Evolutionary conservation across 1,140 invertebrate genomes (phyloP).

Genomic region (Achatina immaculata): DNA sequence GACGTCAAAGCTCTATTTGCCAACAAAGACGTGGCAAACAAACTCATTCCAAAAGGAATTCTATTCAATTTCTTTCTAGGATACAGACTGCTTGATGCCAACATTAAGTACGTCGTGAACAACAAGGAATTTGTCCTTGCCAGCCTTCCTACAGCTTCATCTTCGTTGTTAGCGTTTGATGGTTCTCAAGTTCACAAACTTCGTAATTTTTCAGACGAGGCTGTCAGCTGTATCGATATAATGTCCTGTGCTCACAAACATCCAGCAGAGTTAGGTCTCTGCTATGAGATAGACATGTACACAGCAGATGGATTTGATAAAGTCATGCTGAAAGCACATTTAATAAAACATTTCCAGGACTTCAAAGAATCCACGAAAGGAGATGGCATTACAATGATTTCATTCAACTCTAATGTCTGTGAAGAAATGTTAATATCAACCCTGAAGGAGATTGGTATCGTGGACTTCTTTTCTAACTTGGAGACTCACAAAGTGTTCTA

Average conservation of each 20-base stretch:
- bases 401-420: neutral
- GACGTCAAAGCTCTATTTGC: slow-evolving; percentile 6
- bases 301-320: neutral
- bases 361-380: neutral
- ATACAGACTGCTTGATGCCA: neutral
- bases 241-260: neutral
- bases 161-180: too few species aligned
- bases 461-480: neutral
- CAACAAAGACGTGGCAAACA: neutral
- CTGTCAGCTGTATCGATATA: neutral
- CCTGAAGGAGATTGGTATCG: neutral
- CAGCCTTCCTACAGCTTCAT: neutral
- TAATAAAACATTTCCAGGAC: neutral
- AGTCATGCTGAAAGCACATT: neutral
- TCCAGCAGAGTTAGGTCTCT: neutral
- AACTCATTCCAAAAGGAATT: neutral
- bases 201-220: neutral
- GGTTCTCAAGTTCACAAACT: neutral
- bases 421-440: neutral
- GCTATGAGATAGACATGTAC: neutral
- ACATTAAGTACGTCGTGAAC: neutral
- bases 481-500: neutral
- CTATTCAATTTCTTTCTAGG: neutral
- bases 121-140: neutral
- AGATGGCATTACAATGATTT: neutral